Evolutionary conservation across 23 tunicate genomes (phyloP), one percentile per base, ranked within the genome.

Genomic region (Styela clava): DNA sequence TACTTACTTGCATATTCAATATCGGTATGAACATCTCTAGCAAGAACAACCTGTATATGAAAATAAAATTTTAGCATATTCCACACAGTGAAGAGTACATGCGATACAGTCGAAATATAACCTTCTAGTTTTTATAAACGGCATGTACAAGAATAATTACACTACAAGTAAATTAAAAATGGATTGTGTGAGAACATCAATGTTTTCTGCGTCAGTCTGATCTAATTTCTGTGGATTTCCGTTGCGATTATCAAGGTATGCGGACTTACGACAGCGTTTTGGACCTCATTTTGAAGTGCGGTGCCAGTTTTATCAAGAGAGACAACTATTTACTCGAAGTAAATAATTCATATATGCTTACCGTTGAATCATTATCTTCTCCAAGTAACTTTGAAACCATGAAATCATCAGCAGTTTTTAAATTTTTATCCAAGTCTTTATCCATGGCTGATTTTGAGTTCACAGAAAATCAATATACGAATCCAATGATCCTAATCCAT

Each of bases 351-450:
- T n/a, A n/a, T n/a, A n/a, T 44, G 7, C 77, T 24, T 73, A 86
- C 90, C 85, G 90, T 86, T 29, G 90, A 86, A 1, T 86, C 90
- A 24, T 29, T 63, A 74, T 86, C 90, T 80, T 86, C 90, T 62
- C 90, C 90, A 69, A 86, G 56, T 18, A 86, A 29, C 36, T 81
- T 73, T n/a, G 73, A 80, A 24, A 86, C 90, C 64, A 86, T 73
- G 63, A 86, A 86, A 35, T 86, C 90, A 51, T 86, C 90, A 24
- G 90, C 85, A 20, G 86, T 64, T 33, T 78, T 85, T 52, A 44
- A 44, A 44, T 44, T 44, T 44, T 44, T 44, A 22, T 33, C 64
- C 29, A 34, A 19, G 16, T 25, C 70, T 9, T 7, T 18, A 65
- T 26, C 31, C 30, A 26, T 65, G 70, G 5, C 16, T 26, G 9